These are phyloP conservation scores for Trilocha varians DNA, from an alignment of 2,888 invertebrate genomes.

Conservation along the genomic window DNA sequence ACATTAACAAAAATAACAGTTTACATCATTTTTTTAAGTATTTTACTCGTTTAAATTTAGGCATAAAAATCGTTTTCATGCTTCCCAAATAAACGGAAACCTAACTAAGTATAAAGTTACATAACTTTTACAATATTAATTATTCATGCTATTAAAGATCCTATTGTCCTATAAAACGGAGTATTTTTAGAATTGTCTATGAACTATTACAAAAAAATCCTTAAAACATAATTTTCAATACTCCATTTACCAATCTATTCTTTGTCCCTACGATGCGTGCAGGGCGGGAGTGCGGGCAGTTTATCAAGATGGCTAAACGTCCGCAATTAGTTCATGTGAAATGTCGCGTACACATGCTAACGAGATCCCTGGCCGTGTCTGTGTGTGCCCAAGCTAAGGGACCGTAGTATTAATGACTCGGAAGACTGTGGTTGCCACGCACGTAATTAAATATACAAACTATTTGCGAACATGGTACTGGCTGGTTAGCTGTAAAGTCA, in stretches of 20 bases:
- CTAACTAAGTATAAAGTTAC: conserved; percentile 14
- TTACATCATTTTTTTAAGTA: too few relatives aligned
- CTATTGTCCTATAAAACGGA: too few relatives aligned
- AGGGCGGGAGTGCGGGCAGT: conserved; percentile 42
- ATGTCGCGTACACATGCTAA: conserved; percentile 70
- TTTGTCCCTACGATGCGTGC: conserved; percentile 36
- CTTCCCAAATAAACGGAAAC: conserved; percentile 22
- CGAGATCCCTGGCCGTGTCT: conserved; percentile 51
- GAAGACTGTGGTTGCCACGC: not conserved
- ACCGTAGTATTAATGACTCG: not conserved
- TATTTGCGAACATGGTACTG: too few relatives aligned
- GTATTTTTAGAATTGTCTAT: not conserved
- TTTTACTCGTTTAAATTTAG: too few relatives aligned
- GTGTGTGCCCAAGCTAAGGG: conserved; percentile 14
- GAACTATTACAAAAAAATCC: conserved; percentile 3
- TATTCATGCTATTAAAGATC: too few relatives aligned
- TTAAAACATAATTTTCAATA: too few relatives aligned
- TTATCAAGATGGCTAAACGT: conserved; percentile 70
- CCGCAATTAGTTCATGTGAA: conserved; percentile 70
- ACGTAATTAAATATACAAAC: not conserved
- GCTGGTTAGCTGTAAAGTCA: too few relatives aligned
- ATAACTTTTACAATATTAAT: too few relatives aligned
- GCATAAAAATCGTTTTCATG: too few relatives aligned
- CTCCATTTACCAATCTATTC: conserved; percentile 24
- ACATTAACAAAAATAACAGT: too few relatives aligned